Conservation (phyloP, 2,113 vertebrate species). For the Nansenia antarctica region DNA sequence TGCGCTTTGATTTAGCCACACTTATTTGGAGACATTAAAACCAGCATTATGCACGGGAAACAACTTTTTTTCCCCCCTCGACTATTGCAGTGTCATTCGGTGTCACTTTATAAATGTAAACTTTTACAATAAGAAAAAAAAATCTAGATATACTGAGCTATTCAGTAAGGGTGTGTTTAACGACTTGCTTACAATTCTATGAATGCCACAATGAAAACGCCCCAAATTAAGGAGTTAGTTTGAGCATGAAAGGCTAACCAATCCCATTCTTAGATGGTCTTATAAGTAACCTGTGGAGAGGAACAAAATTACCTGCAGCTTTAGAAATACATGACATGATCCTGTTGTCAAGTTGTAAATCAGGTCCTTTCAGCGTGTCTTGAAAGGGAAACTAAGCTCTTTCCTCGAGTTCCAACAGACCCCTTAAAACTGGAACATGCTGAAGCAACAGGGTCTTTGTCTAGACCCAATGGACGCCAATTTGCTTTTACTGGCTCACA, state of each 20-base stretch:
- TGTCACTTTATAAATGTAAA: neutral
- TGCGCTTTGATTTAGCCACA: slow-evolving; percentile 7
- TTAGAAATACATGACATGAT: too few relatives aligned
- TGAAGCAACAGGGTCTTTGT: slow-evolving; percentile 22
- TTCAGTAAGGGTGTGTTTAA: neutral
- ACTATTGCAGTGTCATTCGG: neutral
- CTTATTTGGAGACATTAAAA: slow-evolving; percentile 7
- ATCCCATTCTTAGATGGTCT: too few relatives aligned
- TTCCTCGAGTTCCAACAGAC: neutral
- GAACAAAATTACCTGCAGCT: too few relatives aligned
- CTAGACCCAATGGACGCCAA: slow-evolving; percentile 31
- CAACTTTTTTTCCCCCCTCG: neutral
- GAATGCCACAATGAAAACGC: neutral
- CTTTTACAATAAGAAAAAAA: neutral
- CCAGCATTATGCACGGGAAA: neutral
- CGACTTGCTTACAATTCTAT: neutral
- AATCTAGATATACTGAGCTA: neutral
- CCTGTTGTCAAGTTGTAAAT: too few relatives aligned
- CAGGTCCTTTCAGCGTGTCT: neutral
- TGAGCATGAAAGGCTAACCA: neutral
- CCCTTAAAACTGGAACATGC: neutral
- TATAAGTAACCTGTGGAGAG: too few relatives aligned
- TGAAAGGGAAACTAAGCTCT: neutral
- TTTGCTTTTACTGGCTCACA: neutral
- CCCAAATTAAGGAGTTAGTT: neutral